Conservation (phyloP, 2,797 vertebrate species). For the Malurus splendens region DNA sequence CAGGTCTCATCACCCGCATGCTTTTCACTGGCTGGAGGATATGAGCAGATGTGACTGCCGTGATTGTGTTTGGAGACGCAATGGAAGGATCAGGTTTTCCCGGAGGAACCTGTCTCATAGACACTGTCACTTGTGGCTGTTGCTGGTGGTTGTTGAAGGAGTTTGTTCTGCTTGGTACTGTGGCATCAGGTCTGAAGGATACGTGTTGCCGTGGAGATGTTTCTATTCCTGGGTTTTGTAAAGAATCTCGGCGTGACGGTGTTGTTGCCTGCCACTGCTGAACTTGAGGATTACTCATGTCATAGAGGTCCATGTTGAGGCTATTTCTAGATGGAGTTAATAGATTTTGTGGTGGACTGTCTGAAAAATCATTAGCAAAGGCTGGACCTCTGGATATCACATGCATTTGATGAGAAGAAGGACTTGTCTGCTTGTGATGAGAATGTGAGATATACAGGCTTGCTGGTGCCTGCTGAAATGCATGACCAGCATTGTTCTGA, state of each 20-base stretch:
- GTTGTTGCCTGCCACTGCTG: slow-evolving; percentile 80
- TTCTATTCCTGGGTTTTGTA: slow-evolving; percentile 74
- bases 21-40: slow-evolving; percentile 96
- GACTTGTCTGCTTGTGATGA: slow-evolving; percentile 88
- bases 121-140: slow-evolving; percentile 72
- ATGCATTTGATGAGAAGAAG: slow-evolving; percentile 88
- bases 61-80: slow-evolving; percentile 88
- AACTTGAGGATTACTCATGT: slow-evolving; percentile 69
- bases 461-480: slow-evolving; percentile 75
- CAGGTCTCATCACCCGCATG: slow-evolving; percentile 92
- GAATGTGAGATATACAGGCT: slow-evolving; percentile 82
- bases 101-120: slow-evolving; percentile 76
- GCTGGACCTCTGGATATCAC: slow-evolving; percentile 77
- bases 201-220: slow-evolving; percentile 80
- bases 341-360: slow-evolving; percentile 81
- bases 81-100: slow-evolving; percentile 81
- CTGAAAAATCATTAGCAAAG: slow-evolving; percentile 84
- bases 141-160: slow-evolving; percentile 91
- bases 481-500: slow-evolving; percentile 71
- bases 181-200: slow-evolving; percentile 83
- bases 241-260: slow-evolving; percentile 67
- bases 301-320: slow-evolving; percentile 89
- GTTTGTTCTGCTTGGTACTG: slow-evolving; percentile 87
- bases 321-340: slow-evolving; percentile 87
- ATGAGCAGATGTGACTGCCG: slow-evolving; percentile 88